phyloP scores from a whole-genome alignment of 2,888 invertebrate species.

The Agriotes lineatus region DNA sequence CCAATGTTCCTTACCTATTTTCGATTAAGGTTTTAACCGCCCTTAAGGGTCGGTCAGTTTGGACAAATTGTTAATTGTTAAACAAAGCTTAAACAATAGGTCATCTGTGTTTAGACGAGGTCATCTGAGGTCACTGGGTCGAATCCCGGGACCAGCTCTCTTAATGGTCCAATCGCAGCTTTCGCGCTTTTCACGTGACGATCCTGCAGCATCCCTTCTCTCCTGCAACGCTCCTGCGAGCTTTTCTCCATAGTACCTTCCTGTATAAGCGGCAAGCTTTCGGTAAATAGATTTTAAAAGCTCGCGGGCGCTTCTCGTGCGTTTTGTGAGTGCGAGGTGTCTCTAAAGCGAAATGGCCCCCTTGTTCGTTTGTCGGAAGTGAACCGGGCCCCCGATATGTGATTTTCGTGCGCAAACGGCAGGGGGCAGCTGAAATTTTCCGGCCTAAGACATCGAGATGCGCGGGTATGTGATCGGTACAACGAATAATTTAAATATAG shows the following conservation, averaged over 20 bases:
- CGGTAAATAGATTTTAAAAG: slow-evolving; percentile 43
- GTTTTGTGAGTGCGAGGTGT: slow-evolving; percentile 18
- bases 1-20: neutral
- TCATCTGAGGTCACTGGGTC: slow-evolving; percentile 66
- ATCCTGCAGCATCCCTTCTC: slow-evolving; percentile 65
- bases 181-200: slow-evolving; percentile 60
- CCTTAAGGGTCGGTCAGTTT: slow-evolving; percentile 8
- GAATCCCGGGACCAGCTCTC: slow-evolving; percentile 64
- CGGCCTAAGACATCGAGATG: slow-evolving; percentile 47
- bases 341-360: slow-evolving; percentile 30
- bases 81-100: slow-evolving; percentile 39
- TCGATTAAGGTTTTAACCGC: neutral
- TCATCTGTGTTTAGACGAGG: slow-evolving; percentile 58
- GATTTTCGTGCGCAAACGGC: slow-evolving; percentile 16
- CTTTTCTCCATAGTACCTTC: slow-evolving; percentile 51
- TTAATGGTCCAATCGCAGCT: slow-evolving; percentile 59
- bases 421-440: slow-evolving; percentile 26
- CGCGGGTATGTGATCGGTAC: slow-evolving; percentile 41
- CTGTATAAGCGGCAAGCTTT: slow-evolving; percentile 49
- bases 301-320: slow-evolving; percentile 31
- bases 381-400: slow-evolving; percentile 4
- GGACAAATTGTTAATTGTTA: slow-evolving; percentile 16
- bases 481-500: slow-evolving; percentile 40
- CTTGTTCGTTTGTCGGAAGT: slow-evolving; percentile 10
- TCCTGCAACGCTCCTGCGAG: slow-evolving; percentile 51